phyloP scores from a whole-genome alignment of 1,140 invertebrate genomes.

The Musca domestica region DNA sequence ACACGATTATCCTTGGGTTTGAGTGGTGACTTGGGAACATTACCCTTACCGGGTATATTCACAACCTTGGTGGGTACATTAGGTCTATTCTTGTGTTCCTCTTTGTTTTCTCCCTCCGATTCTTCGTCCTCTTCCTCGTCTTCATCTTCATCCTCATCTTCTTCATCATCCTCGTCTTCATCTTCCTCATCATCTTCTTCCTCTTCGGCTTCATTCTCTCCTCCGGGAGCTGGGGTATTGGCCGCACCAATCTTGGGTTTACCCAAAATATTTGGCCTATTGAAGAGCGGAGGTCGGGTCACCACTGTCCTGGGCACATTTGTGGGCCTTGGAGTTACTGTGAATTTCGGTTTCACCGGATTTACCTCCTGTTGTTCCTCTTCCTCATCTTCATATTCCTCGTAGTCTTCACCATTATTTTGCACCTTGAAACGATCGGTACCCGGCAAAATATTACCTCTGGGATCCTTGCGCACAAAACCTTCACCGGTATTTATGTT shows the following conservation, averaged over 20 bases:
- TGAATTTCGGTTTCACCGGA: not conserved
- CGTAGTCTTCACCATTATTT: constrained; percentile 20
- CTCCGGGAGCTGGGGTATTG: not conserved
- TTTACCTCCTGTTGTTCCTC: constrained; percentile 47
- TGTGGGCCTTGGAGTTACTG: not conserved
- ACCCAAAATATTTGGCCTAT: constrained; percentile 32
- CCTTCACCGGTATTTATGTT: constrained; percentile 41
- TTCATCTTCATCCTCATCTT: constrained; percentile 18
- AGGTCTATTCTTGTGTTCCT: constrained; percentile 27
- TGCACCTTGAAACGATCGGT: constrained; percentile 35
- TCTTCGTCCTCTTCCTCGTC: constrained; percentile 30
- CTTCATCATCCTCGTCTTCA: constrained; percentile 15
- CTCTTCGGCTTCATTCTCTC: constrained; percentile 31
- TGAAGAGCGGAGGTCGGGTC: constrained; percentile 13
- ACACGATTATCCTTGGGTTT: constrained; percentile 42
- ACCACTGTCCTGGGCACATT: constrained; percentile 17
- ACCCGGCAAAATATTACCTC: constrained; percentile 36
- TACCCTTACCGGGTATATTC: constrained; percentile 23
- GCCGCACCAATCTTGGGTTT: not conserved
- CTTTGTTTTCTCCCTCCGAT: constrained; percentile 29
- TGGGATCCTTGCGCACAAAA: constrained; percentile 44
- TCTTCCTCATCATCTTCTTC: constrained; percentile 28
- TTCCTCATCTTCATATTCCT: constrained; percentile 54
- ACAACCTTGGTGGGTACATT: not conserved
- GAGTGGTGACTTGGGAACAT: constrained; percentile 27